Base-by-base conservation (phyloP, 2,888 invertebrate genomes). In the Calephelis perditalis region DNA sequence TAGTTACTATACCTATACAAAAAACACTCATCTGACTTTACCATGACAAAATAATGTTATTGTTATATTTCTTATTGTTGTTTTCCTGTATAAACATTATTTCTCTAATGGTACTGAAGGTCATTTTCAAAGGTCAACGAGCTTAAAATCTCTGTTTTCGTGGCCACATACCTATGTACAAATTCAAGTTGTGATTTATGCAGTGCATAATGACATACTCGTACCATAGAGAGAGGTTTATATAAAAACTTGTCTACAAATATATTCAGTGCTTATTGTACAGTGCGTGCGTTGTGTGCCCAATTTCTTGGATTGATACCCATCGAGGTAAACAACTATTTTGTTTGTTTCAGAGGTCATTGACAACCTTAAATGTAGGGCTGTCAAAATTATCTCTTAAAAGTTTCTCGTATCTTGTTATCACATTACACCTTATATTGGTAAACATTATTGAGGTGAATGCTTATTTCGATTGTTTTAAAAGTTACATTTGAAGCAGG, bases 181-280 rank as follows among this genome's bases (percentile, higher is more conserved):
- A 54, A 54, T 35, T 54, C 7, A 26, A 35, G 35, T n/a, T 36
- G 54, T 54, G 54, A 54, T 54, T 36, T 54, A 54, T 54, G 36
- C 36, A 54, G 54, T 54, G 54, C 54, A 54, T 54, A 54, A 54
- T 54, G 54, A 54, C 54, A 54, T 54, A n/a, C n/a, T n/a, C n/a
- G n/a, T n/a, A 6, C 35, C 54, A 54, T 7, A 7, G 54, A 54
- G 54, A 36, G 54, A 54, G 54, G 54, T 54, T 54, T 54, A 54
- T 54, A 54, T 54, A 54, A 54, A 54, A 54, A 54, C 54, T 54
- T 54, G 54, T 54, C 54, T 36, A 54, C 54, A 36, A 54, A 54
- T 11, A 36, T 54, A 7, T n/a, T 54, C 54, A 54, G 54, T 54
- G 35, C 36, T 54, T n/a, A 54, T 36, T 54, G 52, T 54, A 36